These are phyloP conservation scores for Peromyscus aztecus DNA, from an alignment of 2,797 vertebrate genomes.

Conservation along the genomic window DNA sequence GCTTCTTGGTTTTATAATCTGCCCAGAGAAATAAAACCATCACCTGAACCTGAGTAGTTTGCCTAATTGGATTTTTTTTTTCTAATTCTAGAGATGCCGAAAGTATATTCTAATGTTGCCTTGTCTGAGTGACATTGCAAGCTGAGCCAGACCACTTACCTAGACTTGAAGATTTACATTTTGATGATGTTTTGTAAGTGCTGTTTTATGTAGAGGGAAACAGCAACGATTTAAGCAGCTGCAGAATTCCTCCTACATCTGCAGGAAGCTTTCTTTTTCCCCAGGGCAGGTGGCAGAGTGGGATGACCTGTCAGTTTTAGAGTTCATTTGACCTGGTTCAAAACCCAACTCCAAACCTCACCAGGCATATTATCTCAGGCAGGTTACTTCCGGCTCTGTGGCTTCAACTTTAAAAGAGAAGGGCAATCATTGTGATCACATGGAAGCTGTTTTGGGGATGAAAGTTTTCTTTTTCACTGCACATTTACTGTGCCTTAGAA, in stretches of 20 bases:
- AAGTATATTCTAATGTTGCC: constrained; percentile 49
- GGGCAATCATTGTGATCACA: neutral
- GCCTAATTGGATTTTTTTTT: constrained; percentile 78
- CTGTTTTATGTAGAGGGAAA: constrained; percentile 58
- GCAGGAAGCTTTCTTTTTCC: constrained; percentile 44
- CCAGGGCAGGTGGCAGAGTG: neutral
- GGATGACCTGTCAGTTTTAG: neutral
- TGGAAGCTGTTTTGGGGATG: neutral
- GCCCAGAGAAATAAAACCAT: constrained; percentile 77
- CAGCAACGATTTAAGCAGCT: constrained; percentile 65
- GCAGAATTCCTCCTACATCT: constrained; percentile 43
- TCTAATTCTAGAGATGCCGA: constrained; percentile 52
- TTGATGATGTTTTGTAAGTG: constrained; percentile 75
- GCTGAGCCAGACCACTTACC: constrained; percentile 72
- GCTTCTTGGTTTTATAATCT: constrained; percentile 77
- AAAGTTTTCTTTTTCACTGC: neutral
- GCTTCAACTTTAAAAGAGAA: neutral
- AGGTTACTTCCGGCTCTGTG: neutral
- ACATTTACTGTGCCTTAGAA: neutral
- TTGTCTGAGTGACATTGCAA: constrained; percentile 66
- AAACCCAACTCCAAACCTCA: constrained; percentile 55
- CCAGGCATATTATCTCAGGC: constrained; percentile 12
- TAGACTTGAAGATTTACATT: constrained; percentile 78
- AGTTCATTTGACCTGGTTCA: constrained; percentile 54
- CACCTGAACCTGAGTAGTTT: constrained; percentile 76